These are phyloP conservation scores for Macrophya alboannulata DNA, from an alignment of 2,888 invertebrate genomes.

Conservation along the genomic window DNA sequence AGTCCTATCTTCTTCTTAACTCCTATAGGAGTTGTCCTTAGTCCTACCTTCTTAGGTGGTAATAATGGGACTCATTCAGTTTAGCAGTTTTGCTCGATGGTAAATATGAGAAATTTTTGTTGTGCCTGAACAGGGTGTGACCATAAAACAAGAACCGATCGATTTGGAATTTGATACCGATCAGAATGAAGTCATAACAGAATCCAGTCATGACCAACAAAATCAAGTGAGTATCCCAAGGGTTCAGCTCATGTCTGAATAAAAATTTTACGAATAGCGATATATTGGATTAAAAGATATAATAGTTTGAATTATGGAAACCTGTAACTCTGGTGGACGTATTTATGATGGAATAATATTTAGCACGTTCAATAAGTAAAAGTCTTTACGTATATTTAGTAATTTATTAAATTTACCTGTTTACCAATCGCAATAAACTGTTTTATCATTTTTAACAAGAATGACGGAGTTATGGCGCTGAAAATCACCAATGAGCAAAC, in stretches of 20 bases:
- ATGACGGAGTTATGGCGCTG: constrained; percentile 34
- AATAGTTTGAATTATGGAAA: background rate
- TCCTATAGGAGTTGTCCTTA: background rate
- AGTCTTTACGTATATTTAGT: background rate
- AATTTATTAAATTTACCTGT: background rate
- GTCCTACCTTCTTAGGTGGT: background rate
- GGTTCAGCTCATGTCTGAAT: background rate
- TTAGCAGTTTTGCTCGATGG: background rate
- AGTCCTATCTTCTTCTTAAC: background rate
- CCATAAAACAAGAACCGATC: constrained; percentile 83
- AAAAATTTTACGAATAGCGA: background rate
- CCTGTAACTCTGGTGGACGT: constrained; percentile 29
- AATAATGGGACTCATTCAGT: background rate
- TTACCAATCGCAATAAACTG: background rate
- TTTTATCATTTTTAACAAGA: constrained; percentile 42
- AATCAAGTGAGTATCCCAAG: constrained; percentile 31
- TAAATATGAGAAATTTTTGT: background rate
- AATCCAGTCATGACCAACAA: constrained; percentile 62
- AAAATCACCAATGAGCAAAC: constrained; percentile 42
- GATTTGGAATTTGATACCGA: constrained; percentile 81
- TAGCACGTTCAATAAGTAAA: constrained; percentile 40
- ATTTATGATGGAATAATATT: background rate
- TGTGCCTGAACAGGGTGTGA: constrained; percentile 79
- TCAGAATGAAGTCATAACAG: constrained; percentile 82
- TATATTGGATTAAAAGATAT: background rate